phyloP scores from a whole-genome alignment of 2,113 vertebrate genomes.

The Ornithorhynchus anatinus region DNA sequence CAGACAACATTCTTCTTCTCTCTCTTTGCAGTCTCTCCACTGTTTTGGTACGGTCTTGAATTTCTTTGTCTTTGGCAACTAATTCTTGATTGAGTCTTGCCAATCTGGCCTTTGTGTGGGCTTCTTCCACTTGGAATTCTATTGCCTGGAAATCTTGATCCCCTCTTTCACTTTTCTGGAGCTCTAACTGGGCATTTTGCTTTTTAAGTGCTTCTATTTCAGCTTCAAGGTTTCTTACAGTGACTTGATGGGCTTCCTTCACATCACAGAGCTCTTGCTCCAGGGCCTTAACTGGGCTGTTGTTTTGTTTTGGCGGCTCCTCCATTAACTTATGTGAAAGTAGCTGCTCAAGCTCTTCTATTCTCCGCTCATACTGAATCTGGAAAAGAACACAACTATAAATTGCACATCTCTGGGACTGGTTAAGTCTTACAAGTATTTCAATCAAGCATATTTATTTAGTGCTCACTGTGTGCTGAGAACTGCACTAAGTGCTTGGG shows the following conservation, averaged over 20 bases:
- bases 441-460: no score
- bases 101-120: slow-evolving; percentile 69
- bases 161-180: slow-evolving; percentile 45
- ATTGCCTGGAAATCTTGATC: slow-evolving; percentile 55
- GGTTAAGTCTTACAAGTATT: no score
- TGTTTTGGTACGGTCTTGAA: slow-evolving; percentile 86
- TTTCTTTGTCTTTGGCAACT: slow-evolving; percentile 75
- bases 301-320: slow-evolving; percentile 29
- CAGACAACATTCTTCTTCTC: slow-evolving; percentile 76
- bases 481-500: no score
- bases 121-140: slow-evolving; percentile 71
- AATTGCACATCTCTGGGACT: background rate
- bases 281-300: slow-evolving; percentile 41
- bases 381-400: slow-evolving; percentile 54
- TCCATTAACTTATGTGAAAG: slow-evolving; percentile 66
- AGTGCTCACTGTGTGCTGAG: no score
- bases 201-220: slow-evolving; percentile 71
- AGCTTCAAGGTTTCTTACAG: slow-evolving; percentile 72
- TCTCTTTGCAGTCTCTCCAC: slow-evolving; percentile 89
- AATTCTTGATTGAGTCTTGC: slow-evolving; percentile 84
- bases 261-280: slow-evolving; percentile 72
- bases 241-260: slow-evolving; percentile 66
- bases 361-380: slow-evolving; percentile 89
- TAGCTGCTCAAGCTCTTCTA: slow-evolving; percentile 82
- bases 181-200: slow-evolving; percentile 71